Base-by-base conservation (phyloP, 1,140 invertebrate species). In the Lepidotrigona ventralis region DNA sequence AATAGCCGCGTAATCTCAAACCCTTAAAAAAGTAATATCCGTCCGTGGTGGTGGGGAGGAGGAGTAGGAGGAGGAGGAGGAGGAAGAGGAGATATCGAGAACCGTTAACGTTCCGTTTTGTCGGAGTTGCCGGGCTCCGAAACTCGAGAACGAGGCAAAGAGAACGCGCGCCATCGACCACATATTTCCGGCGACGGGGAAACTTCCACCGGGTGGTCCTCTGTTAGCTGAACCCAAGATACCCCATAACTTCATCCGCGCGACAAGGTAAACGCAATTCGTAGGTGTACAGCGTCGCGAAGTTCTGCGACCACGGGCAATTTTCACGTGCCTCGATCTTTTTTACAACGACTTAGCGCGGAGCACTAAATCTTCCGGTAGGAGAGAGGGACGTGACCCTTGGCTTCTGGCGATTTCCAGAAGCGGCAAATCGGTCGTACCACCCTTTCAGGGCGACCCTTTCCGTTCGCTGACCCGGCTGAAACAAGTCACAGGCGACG, bases 181-280 rank as follows among this genome's bases (percentile, higher is more conserved):
- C n/a, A 51, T 53, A 39, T 26, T 71, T 51, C 46, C 23, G 1
- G 9, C 23, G 11, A 26, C 26, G 46, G 69, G 26, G 51, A 53
- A 71, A 71, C 23, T 53, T 71, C 15, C 15, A 14, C 21, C 14
- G 21, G 11, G n/a, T 4, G 69, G 53, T n/a, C 39, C 39, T 46
- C 39, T 8, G 39, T 71, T 71, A 51, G 68, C 4, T n/a, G 68
- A 23, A 51, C n/a, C 33, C 14, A 9, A 23, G 23, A 46, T 51
- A n/a, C n/a, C n/a, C 71, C 51, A 63, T 76, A 76, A 76, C 56
- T 76, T 76, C 60, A n/a, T 74, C 39, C 54, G 14, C 8, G 54
- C 72, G 72, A 76, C 56, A 51, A 76, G 58, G 33, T 9, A 46
- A 74, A 74, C 72, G 72, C 54, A 64, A 76, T 76, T 76, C 73